Evolutionary conservation across 2,797 vertebrate genomes (phyloP).

Genomic region (Tachyglossus aculeatus): DNA sequence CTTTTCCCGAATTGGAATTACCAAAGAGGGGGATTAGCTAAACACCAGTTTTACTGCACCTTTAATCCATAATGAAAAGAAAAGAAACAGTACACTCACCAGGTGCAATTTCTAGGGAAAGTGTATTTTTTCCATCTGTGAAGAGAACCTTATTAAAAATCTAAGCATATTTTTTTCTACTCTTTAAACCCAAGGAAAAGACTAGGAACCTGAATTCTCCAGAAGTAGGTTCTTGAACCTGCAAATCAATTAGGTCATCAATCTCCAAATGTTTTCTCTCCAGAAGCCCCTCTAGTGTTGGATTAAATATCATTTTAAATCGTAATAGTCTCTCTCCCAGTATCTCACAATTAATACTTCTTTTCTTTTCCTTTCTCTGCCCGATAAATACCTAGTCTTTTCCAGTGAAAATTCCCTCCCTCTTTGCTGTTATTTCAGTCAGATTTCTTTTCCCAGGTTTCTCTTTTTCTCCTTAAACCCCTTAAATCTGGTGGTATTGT

Average conservation of each 20-base stretch:
- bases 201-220: neutral
- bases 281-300: no score
- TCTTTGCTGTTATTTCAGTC: accelerated
- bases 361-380: accelerated
- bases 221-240: no score
- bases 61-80: neutral
- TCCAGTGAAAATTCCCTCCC: neutral
- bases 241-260: no score
- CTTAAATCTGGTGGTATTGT: accelerated
- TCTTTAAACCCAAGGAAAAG: no score
- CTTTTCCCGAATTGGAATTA: no score
- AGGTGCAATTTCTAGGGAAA: neutral
- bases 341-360: neutral
- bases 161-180: no score
- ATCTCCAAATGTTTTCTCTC: no score
- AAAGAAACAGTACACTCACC: neutral
- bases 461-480: no score
- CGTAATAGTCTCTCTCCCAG: neutral
- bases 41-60: neutral
- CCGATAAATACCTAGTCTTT: neutral
- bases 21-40: no score
- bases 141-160: no score
- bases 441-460: no score
- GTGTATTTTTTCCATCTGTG: neutral
- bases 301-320: no score